Conservation (phyloP, 2,888 invertebrate species). For the Leucania comma region DNA sequence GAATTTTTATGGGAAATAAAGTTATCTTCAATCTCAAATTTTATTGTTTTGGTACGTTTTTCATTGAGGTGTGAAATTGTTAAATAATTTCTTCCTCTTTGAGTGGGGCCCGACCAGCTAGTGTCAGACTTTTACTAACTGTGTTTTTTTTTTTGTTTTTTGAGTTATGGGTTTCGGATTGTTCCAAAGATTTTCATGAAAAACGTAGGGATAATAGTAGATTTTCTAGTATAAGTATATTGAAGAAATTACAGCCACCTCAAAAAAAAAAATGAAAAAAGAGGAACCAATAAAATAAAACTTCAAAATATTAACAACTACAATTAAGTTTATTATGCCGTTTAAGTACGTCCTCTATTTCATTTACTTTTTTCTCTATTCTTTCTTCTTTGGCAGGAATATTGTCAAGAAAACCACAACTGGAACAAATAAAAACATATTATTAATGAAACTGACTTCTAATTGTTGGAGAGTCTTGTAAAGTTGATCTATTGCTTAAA, state of each 20-base stretch:
- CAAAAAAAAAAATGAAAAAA: too few relatives aligned
- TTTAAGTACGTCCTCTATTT: slow-evolving; percentile 22
- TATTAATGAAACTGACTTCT: background rate
- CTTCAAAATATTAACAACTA: background rate
- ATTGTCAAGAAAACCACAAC: slow-evolving; percentile 58
- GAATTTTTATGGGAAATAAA: too few relatives aligned
- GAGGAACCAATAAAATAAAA: slow-evolving; percentile 23
- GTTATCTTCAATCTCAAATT: too few relatives aligned
- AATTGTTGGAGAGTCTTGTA: background rate
- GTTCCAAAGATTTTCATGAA: too few relatives aligned
- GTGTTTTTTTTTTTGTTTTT: too few relatives aligned
- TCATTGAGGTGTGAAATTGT: background rate
- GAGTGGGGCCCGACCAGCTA: background rate
- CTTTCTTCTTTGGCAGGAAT: slow-evolving; percentile 64
- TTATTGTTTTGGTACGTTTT: too few relatives aligned
- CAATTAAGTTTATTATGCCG: slow-evolving; percentile 21
- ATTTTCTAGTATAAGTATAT: too few relatives aligned
- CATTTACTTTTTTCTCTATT: slow-evolving; percentile 52
- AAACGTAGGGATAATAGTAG: too few relatives aligned
- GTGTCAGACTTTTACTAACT: background rate
- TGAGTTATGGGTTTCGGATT: too few relatives aligned
- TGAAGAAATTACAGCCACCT: too few relatives aligned
- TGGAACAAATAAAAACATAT: slow-evolving; percentile 42
- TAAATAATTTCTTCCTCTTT: background rate
- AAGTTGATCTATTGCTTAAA: too few relatives aligned